A percentile compares a stretch with the other conserved stretches of the same genome.
These are phyloP conservation scores for Rhagoletis zephyria DNA, from an alignment of 1,140 invertebrate genomes.

Conservation along the genomic window DNA sequence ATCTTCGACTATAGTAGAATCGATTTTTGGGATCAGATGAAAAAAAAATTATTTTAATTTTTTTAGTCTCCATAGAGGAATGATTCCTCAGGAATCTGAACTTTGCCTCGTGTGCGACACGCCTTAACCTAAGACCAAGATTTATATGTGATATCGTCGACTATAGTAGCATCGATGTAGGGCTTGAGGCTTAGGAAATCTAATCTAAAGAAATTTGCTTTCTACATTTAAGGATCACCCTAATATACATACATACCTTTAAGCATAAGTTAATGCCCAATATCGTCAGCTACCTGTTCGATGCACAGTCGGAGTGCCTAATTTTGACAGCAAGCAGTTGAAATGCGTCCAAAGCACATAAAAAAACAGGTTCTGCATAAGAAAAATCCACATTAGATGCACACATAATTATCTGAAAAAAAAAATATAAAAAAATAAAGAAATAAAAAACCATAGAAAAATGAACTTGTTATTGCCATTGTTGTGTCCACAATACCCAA, in stretches of 20 bases:
- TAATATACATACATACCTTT: not conserved
- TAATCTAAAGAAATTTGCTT: too few species aligned
- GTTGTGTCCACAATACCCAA: constrained; percentile 16
- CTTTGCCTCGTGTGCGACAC: too few species aligned
- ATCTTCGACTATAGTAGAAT: too few species aligned
- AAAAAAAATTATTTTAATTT: too few species aligned
- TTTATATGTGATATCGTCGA: too few species aligned
- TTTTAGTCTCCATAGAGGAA: too few species aligned
- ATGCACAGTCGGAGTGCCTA: constrained; percentile 12
- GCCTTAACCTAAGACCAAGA: too few species aligned
- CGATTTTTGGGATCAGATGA: too few species aligned
- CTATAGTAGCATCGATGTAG: too few species aligned
- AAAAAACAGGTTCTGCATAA: constrained; percentile 6
- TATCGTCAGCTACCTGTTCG: constrained; percentile 1
- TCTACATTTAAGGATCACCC: too few species aligned
- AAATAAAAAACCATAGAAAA: not conserved
- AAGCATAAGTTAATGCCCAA: not conserved
- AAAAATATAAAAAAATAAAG: not conserved
- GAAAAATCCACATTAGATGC: not conserved
- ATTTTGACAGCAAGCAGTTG: constrained; percentile 27
- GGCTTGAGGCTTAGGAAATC: too few species aligned
- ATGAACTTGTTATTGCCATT: constrained; percentile 47
- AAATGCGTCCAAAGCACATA: not conserved
- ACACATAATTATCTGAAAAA: not conserved
- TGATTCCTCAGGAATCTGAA: too few species aligned